Evolutionary conservation across 2,797 vertebrate species (phyloP).

Genomic region (Periophthalmus magnuspinnatus): DNA sequence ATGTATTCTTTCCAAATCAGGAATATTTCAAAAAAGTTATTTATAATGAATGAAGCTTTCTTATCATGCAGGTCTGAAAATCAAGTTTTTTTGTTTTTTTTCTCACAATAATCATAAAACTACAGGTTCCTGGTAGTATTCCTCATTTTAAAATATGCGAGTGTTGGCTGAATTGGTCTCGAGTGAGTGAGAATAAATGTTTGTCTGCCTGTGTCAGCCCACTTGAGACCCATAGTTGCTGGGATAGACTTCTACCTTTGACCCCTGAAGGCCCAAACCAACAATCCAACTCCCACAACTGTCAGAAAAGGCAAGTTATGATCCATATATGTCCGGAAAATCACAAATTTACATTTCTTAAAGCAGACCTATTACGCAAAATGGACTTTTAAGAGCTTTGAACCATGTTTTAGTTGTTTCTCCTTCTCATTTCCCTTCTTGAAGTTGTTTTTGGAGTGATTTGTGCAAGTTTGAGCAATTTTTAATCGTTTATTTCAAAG

Average conservation of each 20-base stretch:
- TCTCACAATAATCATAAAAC: neutral
- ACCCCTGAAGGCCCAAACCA: neutral
- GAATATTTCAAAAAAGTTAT: too few species aligned
- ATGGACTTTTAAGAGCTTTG: too few species aligned
- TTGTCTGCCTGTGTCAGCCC: neutral
- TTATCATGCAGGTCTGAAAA: too few species aligned
- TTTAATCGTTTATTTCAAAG: too few species aligned
- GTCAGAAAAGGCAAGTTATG: neutral
- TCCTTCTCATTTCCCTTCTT: too few species aligned
- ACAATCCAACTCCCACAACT: neutral
- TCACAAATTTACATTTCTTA: neutral
- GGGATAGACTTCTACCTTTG: neutral
- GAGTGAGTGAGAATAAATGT: neutral
- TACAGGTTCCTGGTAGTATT: neutral
- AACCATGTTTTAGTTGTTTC: too few species aligned
- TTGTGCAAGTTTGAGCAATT: too few species aligned
- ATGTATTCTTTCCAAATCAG: neutral
- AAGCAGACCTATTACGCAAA: too few species aligned
- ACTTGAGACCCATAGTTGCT: neutral
- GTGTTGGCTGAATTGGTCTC: neutral
- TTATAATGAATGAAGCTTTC: too few species aligned
- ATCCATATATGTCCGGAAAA: neutral
- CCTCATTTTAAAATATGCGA: neutral
- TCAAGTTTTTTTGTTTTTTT: too few species aligned
- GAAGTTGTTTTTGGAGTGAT: too few species aligned